Evolutionary conservation across 2,113 vertebrate species (phyloP).

Genomic region (Mellivora capensis): DNA sequence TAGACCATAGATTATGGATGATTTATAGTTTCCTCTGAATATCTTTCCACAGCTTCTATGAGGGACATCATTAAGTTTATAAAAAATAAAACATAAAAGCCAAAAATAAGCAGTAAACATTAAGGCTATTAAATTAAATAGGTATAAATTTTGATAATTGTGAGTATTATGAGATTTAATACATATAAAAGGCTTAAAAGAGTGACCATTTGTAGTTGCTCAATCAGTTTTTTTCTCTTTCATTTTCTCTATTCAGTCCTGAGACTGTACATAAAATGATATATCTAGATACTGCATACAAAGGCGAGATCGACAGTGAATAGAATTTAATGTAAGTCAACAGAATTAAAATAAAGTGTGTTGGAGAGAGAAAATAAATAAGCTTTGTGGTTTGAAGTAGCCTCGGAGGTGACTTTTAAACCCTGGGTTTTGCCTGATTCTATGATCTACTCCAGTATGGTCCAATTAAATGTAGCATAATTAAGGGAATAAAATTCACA

Average conservation of each 20-base stretch:
- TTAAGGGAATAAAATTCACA: slow-evolving; percentile 53
- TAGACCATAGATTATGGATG: not conserved
- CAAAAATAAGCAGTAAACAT: not conserved
- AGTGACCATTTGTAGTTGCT: not conserved
- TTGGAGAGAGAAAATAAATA: not conserved
- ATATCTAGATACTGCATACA: not conserved
- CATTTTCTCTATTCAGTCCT: not conserved
- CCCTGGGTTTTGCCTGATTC: slow-evolving; percentile 34
- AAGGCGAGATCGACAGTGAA: slow-evolving; percentile 22
- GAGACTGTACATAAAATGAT: not conserved
- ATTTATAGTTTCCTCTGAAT: slow-evolving; percentile 25
- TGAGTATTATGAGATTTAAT: not conserved
- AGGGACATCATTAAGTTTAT: not conserved
- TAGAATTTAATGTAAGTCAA: slow-evolving; percentile 51
- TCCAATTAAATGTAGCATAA: slow-evolving; percentile 48
- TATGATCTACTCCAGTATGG: slow-evolving; percentile 30
- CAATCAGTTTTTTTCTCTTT: not conserved
- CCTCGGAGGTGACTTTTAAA: slow-evolving; percentile 48
- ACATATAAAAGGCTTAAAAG: not conserved
- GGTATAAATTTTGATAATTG: not conserved
- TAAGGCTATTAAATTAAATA: not conserved
- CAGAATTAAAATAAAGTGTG: slow-evolving; percentile 42
- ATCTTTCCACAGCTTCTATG: not conserved
- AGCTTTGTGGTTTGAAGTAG: slow-evolving; percentile 32
- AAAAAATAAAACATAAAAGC: not conserved